Conservation (phyloP, 2,888 invertebrate species). For the Suillia variegata region DNA sequence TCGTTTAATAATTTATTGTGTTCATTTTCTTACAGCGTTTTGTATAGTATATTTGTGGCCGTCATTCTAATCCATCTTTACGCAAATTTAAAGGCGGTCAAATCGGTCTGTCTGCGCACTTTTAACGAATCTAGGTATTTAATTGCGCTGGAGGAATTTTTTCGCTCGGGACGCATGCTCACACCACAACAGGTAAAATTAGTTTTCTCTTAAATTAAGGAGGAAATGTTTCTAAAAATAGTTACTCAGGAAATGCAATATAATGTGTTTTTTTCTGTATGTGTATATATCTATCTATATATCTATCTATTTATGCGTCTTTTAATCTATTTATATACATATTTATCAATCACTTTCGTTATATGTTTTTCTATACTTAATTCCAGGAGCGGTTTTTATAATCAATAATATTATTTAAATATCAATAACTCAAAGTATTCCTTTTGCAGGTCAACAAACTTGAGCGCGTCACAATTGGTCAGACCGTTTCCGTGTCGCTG, state of each 20-base stretch:
- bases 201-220: background rate
- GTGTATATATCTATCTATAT: no score
- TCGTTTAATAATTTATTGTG: slow-evolving; percentile 31
- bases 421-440: no score
- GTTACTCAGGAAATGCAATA: no score
- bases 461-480: slow-evolving; percentile 73
- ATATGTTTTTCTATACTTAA: no score
- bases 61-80: slow-evolving; percentile 81
- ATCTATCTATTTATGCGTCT: background rate
- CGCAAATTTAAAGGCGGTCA: slow-evolving; percentile 88
- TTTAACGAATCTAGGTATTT: slow-evolving; percentile 81
- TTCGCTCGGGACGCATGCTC: slow-evolving; percentile 67
- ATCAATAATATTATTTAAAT: no score
- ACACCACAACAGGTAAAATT: slow-evolving; percentile 70
- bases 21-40: slow-evolving; percentile 71
- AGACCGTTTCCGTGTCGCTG: slow-evolving; percentile 61
- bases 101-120: slow-evolving; percentile 76
- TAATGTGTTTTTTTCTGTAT: no score
- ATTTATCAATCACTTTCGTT: no score
- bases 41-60: slow-evolving; percentile 74
- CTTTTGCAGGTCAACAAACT: slow-evolving; percentile 68
- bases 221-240: no score
- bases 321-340: background rate
- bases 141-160: slow-evolving; percentile 72
- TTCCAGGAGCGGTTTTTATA: no score